Evolutionary conservation across 92 coral and sea anemone species (phyloP).

Genomic region (Porites cylindrica): DNA sequence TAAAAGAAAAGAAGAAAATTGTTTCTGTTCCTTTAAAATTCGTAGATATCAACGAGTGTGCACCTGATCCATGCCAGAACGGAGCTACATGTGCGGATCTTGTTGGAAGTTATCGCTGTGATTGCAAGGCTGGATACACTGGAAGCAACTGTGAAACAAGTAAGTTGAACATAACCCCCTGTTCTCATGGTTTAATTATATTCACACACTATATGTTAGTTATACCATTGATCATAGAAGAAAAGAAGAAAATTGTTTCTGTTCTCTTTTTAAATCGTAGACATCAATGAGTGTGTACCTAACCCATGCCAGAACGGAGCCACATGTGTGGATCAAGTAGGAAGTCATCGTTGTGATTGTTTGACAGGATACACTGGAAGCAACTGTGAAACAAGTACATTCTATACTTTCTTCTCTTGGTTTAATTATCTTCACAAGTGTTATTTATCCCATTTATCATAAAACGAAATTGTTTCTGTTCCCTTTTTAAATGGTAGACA

Average conservation of each 20-base stretch:
- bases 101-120: background rate
- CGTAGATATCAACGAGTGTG: constrained; percentile 6
- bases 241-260: too few relatives aligned
- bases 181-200: too few relatives aligned
- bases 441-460: too few relatives aligned
- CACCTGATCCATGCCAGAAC: constrained; percentile 25
- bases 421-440: background rate
- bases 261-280: too few relatives aligned
- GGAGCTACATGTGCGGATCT: constrained; percentile 2
- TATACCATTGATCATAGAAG: too few relatives aligned
- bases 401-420: too few relatives aligned
- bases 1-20: too few relatives aligned
- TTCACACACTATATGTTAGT: too few relatives aligned
- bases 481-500: too few relatives aligned
- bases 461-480: too few relatives aligned
- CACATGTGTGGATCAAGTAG: constrained; percentile 56
- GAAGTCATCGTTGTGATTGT: constrained; percentile 74
- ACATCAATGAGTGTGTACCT: background rate
- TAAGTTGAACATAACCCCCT: background rate
- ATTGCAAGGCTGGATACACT: background rate
- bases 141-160: background rate
- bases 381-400: background rate
- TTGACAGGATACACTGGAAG: constrained; percentile 61
- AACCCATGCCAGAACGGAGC: constrained; percentile 17
- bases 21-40: background rate